phyloP scores from a whole-genome alignment of 2,797 vertebrate genomes.

The Hybognathus amarus region DNA sequence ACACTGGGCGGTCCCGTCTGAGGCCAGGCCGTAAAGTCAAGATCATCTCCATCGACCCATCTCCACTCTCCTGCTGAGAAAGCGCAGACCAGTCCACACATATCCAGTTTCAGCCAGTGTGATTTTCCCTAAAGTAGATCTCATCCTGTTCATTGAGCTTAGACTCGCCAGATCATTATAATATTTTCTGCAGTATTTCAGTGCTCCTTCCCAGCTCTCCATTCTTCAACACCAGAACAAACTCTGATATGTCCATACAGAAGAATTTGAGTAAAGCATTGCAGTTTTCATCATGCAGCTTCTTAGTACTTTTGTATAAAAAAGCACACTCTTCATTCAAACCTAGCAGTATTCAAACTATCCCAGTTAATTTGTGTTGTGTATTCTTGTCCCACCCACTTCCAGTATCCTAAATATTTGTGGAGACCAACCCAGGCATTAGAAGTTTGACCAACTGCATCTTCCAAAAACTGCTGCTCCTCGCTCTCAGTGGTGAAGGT shows the following conservation, averaged over 20 bases:
- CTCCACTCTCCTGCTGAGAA: slow-evolving; percentile 56
- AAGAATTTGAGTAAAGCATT: background rate
- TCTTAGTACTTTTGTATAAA: background rate
- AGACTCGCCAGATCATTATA: slow-evolving; percentile 43
- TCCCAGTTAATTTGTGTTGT: background rate
- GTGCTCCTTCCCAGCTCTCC: slow-evolving; percentile 47
- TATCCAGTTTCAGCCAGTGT: background rate
- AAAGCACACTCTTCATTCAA: background rate
- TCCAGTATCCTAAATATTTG: background rate
- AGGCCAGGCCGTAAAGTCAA: slow-evolving; percentile 57
- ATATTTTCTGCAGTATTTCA: slow-evolving; percentile 35
- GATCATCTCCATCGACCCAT: slow-evolving; percentile 57
- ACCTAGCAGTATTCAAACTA: background rate
- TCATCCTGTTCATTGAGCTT: slow-evolving; percentile 18
- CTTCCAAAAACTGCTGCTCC: background rate
- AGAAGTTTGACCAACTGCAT: background rate
- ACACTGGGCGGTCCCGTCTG: slow-evolving; percentile 8
- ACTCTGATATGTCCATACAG: slow-evolving; percentile 49
- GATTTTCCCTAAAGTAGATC: background rate
- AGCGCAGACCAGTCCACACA: slow-evolving; percentile 48
- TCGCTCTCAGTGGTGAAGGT: slow-evolving; percentile 4
- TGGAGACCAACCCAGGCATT: slow-evolving; percentile 41
- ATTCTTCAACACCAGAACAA: accelerated
- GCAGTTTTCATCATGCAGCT: background rate
- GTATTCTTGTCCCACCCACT: slow-evolving; percentile 8